Conservation (phyloP, 2,888 invertebrate species). For the Caenorhabditis virilis region DNA sequence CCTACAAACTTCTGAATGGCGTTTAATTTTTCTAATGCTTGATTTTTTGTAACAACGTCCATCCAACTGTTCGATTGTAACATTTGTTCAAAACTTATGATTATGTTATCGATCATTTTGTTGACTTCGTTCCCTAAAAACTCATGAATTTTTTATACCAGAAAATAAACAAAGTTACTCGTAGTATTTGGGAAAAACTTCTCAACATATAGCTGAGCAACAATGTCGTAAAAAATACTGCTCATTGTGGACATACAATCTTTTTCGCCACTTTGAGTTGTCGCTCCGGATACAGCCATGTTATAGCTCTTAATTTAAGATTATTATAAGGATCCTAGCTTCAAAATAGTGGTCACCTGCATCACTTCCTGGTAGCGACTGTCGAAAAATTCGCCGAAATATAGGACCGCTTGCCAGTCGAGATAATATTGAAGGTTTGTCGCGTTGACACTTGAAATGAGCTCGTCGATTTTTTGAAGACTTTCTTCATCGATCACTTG, state of each 20-base stretch:
- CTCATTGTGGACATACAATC: constrained; percentile 7
- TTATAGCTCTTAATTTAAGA: not conserved
- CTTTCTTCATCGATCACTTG: constrained; percentile 4
- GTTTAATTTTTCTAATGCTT: not conserved
- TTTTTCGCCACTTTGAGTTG: constrained; percentile 1
- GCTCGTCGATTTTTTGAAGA: not conserved
- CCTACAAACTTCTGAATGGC: constrained; percentile 2
- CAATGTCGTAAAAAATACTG: constrained; percentile 2
- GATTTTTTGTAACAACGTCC: constrained; percentile 2
- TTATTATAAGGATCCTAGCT: not conserved
- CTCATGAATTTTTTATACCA: not conserved
- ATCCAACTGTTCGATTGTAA: constrained; percentile 1
- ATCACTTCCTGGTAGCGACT: constrained; percentile 4
- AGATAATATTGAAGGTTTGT: constrained; percentile 4
- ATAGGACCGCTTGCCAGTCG: constrained; percentile 6
- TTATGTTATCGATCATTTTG: constrained; percentile 2
- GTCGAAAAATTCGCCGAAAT: constrained; percentile 10
- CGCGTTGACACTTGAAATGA: not conserved
- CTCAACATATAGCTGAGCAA: constrained; percentile 1
- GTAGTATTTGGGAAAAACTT: not conserved
- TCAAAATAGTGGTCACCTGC: constrained; percentile 1
- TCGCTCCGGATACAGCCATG: constrained; percentile 5
- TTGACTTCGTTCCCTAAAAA: constrained; percentile 1
- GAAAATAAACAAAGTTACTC: not conserved
- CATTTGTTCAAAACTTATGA: constrained; percentile 9